Evolutionary conservation across 1,140 invertebrate species (phyloP).

Genomic region (Drosophila arawakana): DNA sequence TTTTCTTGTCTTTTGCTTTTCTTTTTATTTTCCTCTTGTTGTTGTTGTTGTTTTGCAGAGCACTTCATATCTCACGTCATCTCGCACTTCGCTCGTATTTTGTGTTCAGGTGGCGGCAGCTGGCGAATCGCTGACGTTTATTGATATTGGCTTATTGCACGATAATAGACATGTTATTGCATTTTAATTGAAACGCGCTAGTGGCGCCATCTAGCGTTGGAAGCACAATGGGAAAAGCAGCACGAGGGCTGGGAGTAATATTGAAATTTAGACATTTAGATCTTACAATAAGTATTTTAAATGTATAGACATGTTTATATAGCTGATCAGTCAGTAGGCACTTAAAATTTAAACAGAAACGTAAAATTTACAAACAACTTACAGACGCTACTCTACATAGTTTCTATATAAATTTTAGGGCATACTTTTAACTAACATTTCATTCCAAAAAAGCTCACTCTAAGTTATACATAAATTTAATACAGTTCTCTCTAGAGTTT

Average conservation of each 20-base stretch:
- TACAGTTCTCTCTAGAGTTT: no score
- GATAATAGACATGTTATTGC: slow-evolving; percentile 83
- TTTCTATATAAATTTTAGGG: no score
- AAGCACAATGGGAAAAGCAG: slow-evolving; percentile 36
- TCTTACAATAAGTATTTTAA: no score
- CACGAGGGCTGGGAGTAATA: neutral
- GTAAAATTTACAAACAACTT: no score
- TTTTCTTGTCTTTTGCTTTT: slow-evolving; percentile 25
- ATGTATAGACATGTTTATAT: no score
- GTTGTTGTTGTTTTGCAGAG: slow-evolving; percentile 10
- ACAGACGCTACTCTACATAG: no score
- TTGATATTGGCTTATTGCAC: slow-evolving; percentile 69
- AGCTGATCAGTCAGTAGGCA: no score
- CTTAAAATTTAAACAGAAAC: no score
- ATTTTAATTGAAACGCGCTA: slow-evolving; percentile 72
- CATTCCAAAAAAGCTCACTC: no score
- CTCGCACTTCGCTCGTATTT: slow-evolving; percentile 20
- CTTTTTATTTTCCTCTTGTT: slow-evolving; percentile 67
- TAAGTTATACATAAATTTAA: no score
- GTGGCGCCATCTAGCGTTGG: slow-evolving; percentile 50
- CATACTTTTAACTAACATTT: no score
- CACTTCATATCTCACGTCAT: slow-evolving; percentile 81
- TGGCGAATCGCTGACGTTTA: slow-evolving; percentile 60
- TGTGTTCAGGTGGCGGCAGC: slow-evolving; percentile 11
- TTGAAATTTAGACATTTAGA: neutral